Conservation (phyloP, 1,140 invertebrate species). For the Lordiphosa clarofinis region DNA sequence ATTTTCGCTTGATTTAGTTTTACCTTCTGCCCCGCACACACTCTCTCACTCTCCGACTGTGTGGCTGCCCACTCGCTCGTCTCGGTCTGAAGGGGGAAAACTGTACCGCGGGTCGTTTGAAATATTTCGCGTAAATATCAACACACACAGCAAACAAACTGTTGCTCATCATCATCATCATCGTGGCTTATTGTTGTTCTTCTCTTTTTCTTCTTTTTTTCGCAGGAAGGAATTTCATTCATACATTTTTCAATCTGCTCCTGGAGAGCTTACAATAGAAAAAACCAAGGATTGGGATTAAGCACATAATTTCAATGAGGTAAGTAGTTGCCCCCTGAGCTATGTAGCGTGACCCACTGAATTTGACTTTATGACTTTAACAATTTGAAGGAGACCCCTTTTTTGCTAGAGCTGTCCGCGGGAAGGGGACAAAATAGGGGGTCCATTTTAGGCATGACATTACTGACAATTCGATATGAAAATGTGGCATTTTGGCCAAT, state of each 20-base stretch:
- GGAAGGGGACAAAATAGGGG: no score
- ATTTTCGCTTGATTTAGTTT: slow-evolving; percentile 71
- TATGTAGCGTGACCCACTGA: slow-evolving; percentile 5
- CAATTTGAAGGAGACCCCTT: no score
- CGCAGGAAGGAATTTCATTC: slow-evolving; percentile 34
- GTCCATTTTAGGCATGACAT: no score
- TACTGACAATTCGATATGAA: no score
- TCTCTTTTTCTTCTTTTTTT: slow-evolving; percentile 40
- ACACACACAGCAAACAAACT: slow-evolving; percentile 66
- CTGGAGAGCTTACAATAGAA: slow-evolving; percentile 28
- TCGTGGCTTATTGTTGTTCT: slow-evolving; percentile 43
- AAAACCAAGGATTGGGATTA: slow-evolving; percentile 19
- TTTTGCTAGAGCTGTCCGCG: no score
- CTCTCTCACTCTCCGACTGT: neutral
- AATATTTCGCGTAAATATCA: slow-evolving; percentile 73
- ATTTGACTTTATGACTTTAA: neutral
- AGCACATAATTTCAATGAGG: slow-evolving; percentile 28
- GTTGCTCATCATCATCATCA: slow-evolving; percentile 58
- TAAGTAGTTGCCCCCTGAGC: slow-evolving; percentile 24
- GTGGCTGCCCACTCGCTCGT: slow-evolving; percentile 16
- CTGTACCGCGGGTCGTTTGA: slow-evolving; percentile 70
- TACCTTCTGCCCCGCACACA: slow-evolving; percentile 18
- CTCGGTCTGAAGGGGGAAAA: slow-evolving; percentile 47
- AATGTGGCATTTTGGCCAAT: no score
- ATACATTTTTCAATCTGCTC: slow-evolving; percentile 37